A percentile compares a stretch with the other conserved stretches of the same genome.
Conservation (phyloP, 2,888 invertebrate genomes). For the Lacanobia wlatinum region DNA sequence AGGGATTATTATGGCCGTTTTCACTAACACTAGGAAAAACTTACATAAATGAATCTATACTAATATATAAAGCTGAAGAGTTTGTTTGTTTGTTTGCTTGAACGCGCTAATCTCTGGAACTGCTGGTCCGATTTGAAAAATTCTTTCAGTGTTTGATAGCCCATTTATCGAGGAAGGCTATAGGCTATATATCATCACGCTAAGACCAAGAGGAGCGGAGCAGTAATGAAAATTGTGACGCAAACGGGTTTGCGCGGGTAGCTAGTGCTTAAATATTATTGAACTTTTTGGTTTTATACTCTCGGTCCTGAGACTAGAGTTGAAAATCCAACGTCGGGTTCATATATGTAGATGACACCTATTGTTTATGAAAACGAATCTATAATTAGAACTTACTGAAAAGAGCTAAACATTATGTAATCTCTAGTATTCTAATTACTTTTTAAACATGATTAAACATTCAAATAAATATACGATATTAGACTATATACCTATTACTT, state of each 20-base stretch:
- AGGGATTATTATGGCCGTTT: constrained; percentile 2
- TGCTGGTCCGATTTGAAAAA: too few species aligned
- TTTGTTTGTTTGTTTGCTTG: too few species aligned
- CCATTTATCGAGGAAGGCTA: too few species aligned
- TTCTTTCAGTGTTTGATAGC: too few species aligned
- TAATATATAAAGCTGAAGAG: too few species aligned
- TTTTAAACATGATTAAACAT: constrained; percentile 3
- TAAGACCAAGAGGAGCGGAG: too few species aligned
- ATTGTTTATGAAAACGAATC: neutral
- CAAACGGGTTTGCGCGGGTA: too few species aligned
- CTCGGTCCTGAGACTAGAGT: neutral
- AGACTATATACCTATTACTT: constrained; percentile 26
- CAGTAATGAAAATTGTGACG: too few species aligned
- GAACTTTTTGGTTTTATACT: neutral
- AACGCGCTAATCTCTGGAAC: too few species aligned
- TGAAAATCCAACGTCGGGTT: neutral
- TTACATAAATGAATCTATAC: too few species aligned
- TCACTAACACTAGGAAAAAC: neutral
- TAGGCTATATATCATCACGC: too few species aligned
- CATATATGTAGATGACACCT: neutral
- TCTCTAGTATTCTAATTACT: neutral
- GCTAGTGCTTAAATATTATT: neutral
- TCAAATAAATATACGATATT: constrained; percentile 30
- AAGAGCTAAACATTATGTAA: constrained; percentile 7
- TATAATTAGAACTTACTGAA: neutral